Evolutionary conservation across 1,140 invertebrate species (phyloP), one percentile per base, ranked within the genome.

Genomic region (Portunus trituberculatus): DNA sequence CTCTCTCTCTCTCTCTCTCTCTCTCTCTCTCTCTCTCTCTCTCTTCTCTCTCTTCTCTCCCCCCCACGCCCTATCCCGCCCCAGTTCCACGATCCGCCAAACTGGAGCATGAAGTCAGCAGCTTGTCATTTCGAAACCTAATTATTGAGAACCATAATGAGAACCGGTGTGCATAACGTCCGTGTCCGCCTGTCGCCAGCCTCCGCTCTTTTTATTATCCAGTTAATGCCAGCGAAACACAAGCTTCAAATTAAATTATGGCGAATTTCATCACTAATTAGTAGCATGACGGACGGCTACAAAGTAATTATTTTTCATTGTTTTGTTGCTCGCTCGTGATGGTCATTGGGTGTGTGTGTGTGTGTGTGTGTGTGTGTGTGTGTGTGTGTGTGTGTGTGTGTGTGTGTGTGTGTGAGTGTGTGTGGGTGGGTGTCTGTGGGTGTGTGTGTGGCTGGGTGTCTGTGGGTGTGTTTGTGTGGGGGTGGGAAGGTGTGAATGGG

Each of bases 51-150:
- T 20, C 16, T 12, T 59, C 4, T 25, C 67, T n/a, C n/a, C 20
- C 67, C 67, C 67, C 20, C 67, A 1, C 67, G 20, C 16, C 8
- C 67, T 10, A 20, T 10, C 52, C 10, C 52, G 52, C 52, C 52
- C 52, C 39, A 4, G 28, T 39, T 28, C 84, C 12, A 29, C 32
- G n/a, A 3, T 10, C 29, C 67, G 25, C 25, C 67, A 76, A 76
- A 76, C 67, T 76, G 67, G 67, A 76, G 20, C 67, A 76, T 76
- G 67, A 76, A 46, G 31, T 88, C 45, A 46, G 14, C 45, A 45
- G 86, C 8, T 88, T 88, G 86, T 88, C 86, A 45, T 46, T 88
- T 25, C 67, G 25, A n/a, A 76, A 76, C 67, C 67, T n/a, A 76
- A 76, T 76, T 76, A 76, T 76, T 20, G 67, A 76, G 67, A 7